phyloP scores from a whole-genome alignment of 2,113 vertebrate genomes.

The Smithornis capensis region DNA sequence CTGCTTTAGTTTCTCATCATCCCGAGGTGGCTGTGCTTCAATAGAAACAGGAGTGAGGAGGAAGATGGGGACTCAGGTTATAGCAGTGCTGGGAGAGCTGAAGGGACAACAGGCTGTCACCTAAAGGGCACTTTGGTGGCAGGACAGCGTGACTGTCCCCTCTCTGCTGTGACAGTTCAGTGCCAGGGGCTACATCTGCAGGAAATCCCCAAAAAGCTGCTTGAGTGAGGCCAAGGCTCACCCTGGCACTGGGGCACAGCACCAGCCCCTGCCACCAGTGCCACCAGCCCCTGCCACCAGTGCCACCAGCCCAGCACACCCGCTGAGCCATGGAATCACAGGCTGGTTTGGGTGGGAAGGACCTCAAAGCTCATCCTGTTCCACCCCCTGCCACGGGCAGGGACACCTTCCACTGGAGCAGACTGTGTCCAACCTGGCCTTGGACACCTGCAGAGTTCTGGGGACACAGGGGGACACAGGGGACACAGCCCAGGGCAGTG shows the following conservation, averaged over 20 bases:
- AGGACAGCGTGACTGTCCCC: not conserved
- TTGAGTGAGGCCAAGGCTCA: not conserved
- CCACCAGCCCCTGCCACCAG: not conserved
- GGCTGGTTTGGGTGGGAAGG: not conserved
- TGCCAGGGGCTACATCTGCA: fast-evolving
- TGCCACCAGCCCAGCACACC: not conserved
- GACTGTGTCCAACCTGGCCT: not conserved
- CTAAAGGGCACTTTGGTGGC: not conserved
- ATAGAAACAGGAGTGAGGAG: not conserved
- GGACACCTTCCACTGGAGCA: not conserved
- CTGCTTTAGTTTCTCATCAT: not conserved
- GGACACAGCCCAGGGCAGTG: fast-evolving
- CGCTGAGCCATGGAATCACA: not conserved
- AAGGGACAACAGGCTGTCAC: not conserved
- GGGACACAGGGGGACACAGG: not conserved
- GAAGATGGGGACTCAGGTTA: not conserved
- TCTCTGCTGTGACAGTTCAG: fast-evolving
- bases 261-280: no score
- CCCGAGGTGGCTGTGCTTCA: not conserved
- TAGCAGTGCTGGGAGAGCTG: not conserved
- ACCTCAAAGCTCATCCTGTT: not conserved
- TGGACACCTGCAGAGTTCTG: not conserved
- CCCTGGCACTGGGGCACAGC: not conserved
- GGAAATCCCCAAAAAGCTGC: not conserved
- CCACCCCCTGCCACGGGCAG: not conserved